Evolutionary conservation across 2,888 invertebrate genomes (phyloP), one percentile per base, ranked within the genome.

Genomic region (Frankliniella intonsa): DNA sequence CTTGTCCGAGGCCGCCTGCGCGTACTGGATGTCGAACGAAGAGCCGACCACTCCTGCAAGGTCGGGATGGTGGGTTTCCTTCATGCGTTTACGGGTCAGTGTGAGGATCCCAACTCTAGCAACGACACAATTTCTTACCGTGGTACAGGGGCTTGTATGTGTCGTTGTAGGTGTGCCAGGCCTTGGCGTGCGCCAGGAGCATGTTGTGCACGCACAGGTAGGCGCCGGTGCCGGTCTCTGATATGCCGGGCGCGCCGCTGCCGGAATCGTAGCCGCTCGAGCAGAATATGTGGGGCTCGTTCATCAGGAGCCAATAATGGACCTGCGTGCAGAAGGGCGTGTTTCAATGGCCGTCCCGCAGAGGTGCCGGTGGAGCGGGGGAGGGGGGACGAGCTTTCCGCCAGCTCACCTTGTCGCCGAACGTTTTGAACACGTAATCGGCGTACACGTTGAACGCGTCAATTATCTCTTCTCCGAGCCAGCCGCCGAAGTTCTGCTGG

Each of bases 401-500:
- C 3, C 5, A 38, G 38, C 91, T 92, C 81, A 84, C 92, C 86
- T 91, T 90, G 84, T 90, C 89, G 0, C 91, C 93, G 84, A 90
- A 92, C 86, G 91, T 88, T 81, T 90, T 89, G 83, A 92, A 90
- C 82, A 92, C 86, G 55, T 93, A 85, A 84, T 90, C 90, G 0
- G 93, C 92, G 84, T 91, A 91, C 84, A 91, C 91, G 51, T 87
- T 88, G 88, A 90, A 90, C 85, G 90, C 90, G 82, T 90, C 89
- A 62, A 89, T 86, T 88, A 90, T 89, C 84, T 87, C 88, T 0
- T 90, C 89, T 84, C 90, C 90, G 0, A 90, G 87, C 89, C 89
- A 90, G 38, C 93, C 93, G 22, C 93, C 93, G 81, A 3, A 2
- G 38, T 92, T 87, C 27, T 91, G 90, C 86, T 93, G 93, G 65